These are phyloP conservation scores for Phalacrocorax carbo DNA, from an alignment of 2,113 vertebrate genomes.

Conservation along the genomic window DNA sequence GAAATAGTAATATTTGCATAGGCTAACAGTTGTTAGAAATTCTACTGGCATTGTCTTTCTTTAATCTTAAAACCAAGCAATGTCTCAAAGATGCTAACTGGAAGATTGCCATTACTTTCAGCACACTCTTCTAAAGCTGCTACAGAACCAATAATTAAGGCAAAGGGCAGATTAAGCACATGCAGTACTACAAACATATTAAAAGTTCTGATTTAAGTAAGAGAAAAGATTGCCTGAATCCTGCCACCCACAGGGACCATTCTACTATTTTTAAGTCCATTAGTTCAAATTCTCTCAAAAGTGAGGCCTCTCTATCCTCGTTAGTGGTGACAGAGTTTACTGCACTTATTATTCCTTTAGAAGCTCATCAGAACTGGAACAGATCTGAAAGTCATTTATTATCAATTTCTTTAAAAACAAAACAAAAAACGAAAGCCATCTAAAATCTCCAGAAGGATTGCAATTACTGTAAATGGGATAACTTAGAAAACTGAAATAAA, in stretches of 20 bases:
- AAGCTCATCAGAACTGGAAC: constrained; percentile 59
- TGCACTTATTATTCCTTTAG: constrained; percentile 57
- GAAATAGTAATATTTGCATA: neutral
- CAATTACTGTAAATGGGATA: neutral
- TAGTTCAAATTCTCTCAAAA: constrained; percentile 48
- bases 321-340: constrained; percentile 56
- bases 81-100: neutral
- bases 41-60: neutral
- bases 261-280: constrained; percentile 67
- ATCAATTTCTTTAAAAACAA: constrained; percentile 28
- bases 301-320: constrained; percentile 11
- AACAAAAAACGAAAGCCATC: neutral
- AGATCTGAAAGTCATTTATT: constrained; percentile 36
- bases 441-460: neutral
- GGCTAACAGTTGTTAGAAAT: neutral
- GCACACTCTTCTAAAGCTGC: constrained; percentile 13
- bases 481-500: neutral
- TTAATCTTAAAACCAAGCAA: constrained; percentile 23
- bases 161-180: constrained; percentile 22
- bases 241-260: constrained; percentile 24
- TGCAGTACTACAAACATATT: constrained; percentile 5
- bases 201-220: constrained; percentile 28
- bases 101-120: constrained; percentile 1
- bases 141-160: neutral
- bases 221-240: constrained; percentile 34